phyloP scores from a whole-genome alignment of 2,113 vertebrate species.

The Gracilinanus agilis region DNA sequence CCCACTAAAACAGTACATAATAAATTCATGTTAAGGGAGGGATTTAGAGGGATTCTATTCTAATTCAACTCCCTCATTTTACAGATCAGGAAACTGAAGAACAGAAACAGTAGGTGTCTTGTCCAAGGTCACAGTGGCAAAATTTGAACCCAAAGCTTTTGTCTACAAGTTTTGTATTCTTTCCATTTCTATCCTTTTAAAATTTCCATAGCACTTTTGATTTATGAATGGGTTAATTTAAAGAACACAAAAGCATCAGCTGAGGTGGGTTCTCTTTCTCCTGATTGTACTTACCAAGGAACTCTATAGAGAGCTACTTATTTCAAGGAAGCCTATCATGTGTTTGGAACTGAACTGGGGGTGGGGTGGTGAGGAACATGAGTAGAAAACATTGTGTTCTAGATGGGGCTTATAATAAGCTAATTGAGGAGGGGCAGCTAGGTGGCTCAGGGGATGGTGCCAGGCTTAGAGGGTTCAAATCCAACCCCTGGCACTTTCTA shows the following conservation, averaged over 20 bases:
- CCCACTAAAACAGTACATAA: not conserved
- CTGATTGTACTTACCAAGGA: not conserved
- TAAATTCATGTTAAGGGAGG: not conserved
- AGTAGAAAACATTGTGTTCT: not conserved
- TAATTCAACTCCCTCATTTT: not conserved
- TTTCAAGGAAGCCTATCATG: not conserved
- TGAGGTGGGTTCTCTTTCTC: not conserved
- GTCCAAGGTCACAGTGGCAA: not conserved
- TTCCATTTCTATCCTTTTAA: not conserved
- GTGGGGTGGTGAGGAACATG: not conserved
- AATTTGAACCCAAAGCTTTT: not conserved
- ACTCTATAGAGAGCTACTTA: not conserved
- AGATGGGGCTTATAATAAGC: not conserved
- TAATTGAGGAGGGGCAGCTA: not conserved
- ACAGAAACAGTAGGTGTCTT: not conserved
- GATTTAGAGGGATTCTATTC: not conserved
- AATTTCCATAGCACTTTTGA: not conserved
- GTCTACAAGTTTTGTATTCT: not conserved
- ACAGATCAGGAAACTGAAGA: not conserved
- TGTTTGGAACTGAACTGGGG: not conserved
- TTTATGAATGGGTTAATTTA: constrained; percentile 23
- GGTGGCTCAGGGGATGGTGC: no score
- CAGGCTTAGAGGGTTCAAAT: no score
- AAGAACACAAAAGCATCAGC: not conserved
- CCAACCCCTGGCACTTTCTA: no score